Percentiles rank a stretch among this genome's conserved stretches.
Evolutionary conservation across 1,140 invertebrate species (phyloP).

Genomic region (Philopotamus ludificatus): DNA sequence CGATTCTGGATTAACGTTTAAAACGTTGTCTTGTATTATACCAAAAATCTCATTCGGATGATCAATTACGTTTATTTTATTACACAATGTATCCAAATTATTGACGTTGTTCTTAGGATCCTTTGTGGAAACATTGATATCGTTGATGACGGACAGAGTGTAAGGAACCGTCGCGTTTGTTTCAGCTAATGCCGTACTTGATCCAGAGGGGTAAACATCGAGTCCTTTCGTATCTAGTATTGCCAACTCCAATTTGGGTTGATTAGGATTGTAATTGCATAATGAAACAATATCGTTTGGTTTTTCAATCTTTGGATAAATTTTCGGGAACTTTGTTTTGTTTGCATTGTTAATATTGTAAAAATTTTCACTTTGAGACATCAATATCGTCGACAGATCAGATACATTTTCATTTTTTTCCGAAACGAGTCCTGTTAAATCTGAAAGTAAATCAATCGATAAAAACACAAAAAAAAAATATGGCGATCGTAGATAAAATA

Average conservation of each 20-base stretch:
- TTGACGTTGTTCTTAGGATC: background rate
- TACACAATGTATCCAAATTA: background rate
- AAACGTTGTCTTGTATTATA: no score
- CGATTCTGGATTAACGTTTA: no score
- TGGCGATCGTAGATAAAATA: background rate
- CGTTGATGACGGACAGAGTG: no score
- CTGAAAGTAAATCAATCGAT: no score
- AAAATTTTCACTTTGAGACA: background rate
- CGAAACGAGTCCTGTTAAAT: no score
- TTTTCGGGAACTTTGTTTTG: background rate
- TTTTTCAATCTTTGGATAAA: background rate
- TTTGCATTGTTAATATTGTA: no score
- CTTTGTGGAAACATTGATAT: background rate
- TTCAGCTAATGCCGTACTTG: background rate
- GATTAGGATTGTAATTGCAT: background rate
- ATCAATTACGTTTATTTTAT: no score
- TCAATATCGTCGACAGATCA: background rate
- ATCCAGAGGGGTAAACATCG: slow-evolving; percentile 5
- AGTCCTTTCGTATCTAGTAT: slow-evolving; percentile 4
- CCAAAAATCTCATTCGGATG: no score
- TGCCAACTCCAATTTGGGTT: background rate
- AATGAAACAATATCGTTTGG: background rate
- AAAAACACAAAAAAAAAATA: no score
- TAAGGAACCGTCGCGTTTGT: slow-evolving; percentile 1
- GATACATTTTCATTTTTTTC: background rate